Base-by-base conservation (phyloP, 2,113 vertebrate genomes). In the Loxodonta africana region DNA sequence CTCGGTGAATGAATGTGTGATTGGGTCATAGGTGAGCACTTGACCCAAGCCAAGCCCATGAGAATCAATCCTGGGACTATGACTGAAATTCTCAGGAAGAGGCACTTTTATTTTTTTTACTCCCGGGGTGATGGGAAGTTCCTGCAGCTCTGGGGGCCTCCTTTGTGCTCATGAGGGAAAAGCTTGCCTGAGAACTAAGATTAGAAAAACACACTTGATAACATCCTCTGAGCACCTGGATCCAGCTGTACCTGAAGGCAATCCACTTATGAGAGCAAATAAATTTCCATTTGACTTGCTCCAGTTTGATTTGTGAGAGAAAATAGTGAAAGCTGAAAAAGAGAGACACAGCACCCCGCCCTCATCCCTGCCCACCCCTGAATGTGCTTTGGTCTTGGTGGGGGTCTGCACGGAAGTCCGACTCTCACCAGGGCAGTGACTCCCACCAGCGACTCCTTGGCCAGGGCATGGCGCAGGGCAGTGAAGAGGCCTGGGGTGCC, bases 371-470 rank as follows among this genome's bases (percentile, higher is more conserved):
- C 37, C 5, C 25, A 26, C 10, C 63, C n/a, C 17, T 3, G 4
- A 20, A 80, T 33, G 33, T 1, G 4, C 18, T 23, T 33, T 2
- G 8, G 44, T 26, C 44, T n/a, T 8, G 11, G 10, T 0, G 1
- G 67, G 14, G 46, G 11, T 74, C 57, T 14, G 0, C 25, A 2
- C 0, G 30, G 67, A 53, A 44, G 12, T 28, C 26, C 0, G 0
- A 8, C 14, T 63, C 98, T 98, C 76, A 99, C 99, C 90, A 98
- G 77, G 15, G 98, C 98, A 28, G 98, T 98, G 85, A 98, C 98
- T 0, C 99, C 99, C 96, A 99, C 98, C 5, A 99, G 98, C 17
- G 99, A 99, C 71, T 98, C 97, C 90, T 98, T 98, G 60, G 92
- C 91, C 83, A 99, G 77, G 20, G 98, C 98, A 0, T 95, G 98